These are phyloP conservation scores for Fundulus diaphanus DNA, from an alignment of 2,797 vertebrate species.

Conservation along the genomic window DNA sequence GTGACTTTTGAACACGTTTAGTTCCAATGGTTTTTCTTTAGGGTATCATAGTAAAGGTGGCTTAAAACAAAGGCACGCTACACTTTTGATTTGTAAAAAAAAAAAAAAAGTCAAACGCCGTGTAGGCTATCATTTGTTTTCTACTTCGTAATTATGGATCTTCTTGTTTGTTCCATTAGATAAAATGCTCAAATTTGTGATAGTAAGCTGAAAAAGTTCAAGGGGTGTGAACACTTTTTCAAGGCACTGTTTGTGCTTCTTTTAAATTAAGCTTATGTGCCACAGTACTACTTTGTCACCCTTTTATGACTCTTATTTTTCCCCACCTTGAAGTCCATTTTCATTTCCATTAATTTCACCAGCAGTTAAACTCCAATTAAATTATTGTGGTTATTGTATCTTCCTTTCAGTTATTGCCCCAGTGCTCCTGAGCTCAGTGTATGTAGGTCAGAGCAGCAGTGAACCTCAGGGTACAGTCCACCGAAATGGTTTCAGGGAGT, in stretches of 20 bases:
- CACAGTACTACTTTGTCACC: neutral
- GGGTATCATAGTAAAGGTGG: too few species aligned
- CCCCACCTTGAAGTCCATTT: slow-evolving; percentile 23
- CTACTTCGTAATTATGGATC: too few species aligned
- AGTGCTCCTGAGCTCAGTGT: slow-evolving; percentile 27
- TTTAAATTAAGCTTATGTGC: neutral
- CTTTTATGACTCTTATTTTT: slow-evolving; percentile 1
- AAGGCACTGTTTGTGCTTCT: neutral
- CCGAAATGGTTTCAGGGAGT: slow-evolving; percentile 10
- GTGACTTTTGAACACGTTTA: too few species aligned
- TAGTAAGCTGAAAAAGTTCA: too few species aligned
- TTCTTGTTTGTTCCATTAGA: too few species aligned
- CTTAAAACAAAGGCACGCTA: too few species aligned
- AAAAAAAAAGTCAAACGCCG: too few species aligned
- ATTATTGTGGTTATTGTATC: slow-evolving; percentile 50
- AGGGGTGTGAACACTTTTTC: too few species aligned
- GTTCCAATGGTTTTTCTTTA: too few species aligned
- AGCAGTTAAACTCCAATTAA: slow-evolving; percentile 56
- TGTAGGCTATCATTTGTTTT: too few species aligned
- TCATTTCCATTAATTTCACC: slow-evolving; percentile 39
- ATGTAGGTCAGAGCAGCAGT: slow-evolving; percentile 60
- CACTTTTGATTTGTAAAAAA: too few species aligned
- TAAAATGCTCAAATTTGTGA: too few species aligned
- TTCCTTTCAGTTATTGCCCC: slow-evolving; percentile 58
- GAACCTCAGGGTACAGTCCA: slow-evolving; percentile 19